Conservation (phyloP, 2,888 invertebrate genomes). For the Leucophora obtusa region DNA sequence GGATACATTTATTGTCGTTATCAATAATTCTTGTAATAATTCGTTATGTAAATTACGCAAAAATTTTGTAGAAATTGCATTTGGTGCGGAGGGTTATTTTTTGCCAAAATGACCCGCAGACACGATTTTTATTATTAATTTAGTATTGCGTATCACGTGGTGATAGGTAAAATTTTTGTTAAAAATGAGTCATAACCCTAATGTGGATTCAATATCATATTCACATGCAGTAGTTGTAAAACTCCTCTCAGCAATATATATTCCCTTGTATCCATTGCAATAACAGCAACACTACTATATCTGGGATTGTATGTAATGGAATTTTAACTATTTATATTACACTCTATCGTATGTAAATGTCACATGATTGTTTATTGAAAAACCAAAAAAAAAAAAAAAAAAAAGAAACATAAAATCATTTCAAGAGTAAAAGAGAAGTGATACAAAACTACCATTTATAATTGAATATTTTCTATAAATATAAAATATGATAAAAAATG, state of each 20-base stretch:
- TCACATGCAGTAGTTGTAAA: background rate
- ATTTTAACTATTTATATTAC: constrained; percentile 59
- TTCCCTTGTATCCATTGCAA: background rate
- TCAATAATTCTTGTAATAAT: no score
- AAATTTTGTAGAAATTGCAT: no score
- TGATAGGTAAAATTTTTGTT: no score
- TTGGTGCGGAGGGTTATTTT: no score
- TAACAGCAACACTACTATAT: background rate
- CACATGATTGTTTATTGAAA: constrained; percentile 54
- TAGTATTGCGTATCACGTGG: no score
- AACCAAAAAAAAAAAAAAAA: background rate
- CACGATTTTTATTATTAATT: no score
- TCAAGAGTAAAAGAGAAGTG: constrained; percentile 5
- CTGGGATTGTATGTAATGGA: constrained; percentile 43
- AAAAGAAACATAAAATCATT: constrained; percentile 1
- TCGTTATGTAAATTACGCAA: no score
- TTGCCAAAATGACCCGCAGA: no score
- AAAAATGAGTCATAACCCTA: no score
- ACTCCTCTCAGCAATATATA: background rate
- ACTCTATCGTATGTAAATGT: constrained; percentile 45
- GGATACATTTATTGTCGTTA: no score
- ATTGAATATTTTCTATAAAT: constrained; percentile 43
- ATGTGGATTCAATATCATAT: constrained; percentile 22
- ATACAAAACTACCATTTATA: constrained; percentile 16
- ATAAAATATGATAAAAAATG: constrained; percentile 8